Conservation (phyloP, 2,797 vertebrate species). For the Pseudochromis fuscus region DNA sequence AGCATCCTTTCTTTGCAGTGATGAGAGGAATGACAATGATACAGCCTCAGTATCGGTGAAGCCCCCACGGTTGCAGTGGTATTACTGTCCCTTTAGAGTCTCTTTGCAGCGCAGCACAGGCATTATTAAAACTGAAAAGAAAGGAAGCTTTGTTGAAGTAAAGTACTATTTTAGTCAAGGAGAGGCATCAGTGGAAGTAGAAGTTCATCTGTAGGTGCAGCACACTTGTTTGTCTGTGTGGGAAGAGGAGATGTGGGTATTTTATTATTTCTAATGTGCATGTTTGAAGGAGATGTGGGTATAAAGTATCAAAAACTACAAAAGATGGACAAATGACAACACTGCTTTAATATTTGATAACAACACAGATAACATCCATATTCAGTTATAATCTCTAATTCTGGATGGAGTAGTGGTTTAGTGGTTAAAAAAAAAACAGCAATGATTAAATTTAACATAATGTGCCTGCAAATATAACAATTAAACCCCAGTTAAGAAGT, state of each 20-base stretch:
- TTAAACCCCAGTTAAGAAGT: no score
- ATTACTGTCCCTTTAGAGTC: not conserved
- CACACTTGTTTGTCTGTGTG: not conserved
- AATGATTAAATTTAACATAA: no score
- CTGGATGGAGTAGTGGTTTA: no score
- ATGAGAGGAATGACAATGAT: slow-evolving; percentile 23
- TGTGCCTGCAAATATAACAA: no score
- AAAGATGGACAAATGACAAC: not conserved
- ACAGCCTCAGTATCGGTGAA: slow-evolving; percentile 12
- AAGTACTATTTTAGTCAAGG: not conserved
- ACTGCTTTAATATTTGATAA: no score
- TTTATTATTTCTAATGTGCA: no score
- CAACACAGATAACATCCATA: no score
- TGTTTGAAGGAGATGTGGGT: not conserved
- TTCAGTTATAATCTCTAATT: no score
- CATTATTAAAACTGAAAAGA: slow-evolving; percentile 1
- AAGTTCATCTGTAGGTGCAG: not conserved
- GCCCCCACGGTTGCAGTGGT: not conserved
- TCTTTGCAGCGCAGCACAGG: not conserved
- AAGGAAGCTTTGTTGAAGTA: not conserved
- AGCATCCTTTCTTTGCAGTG: slow-evolving; percentile 10
- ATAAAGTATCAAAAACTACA: not conserved
- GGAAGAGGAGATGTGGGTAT: not conserved
- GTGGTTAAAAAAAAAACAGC: no score
- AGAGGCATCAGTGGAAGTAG: not conserved